Base-by-base conservation (phyloP, 2,797 vertebrate genomes). In the Chanos chanos region DNA sequence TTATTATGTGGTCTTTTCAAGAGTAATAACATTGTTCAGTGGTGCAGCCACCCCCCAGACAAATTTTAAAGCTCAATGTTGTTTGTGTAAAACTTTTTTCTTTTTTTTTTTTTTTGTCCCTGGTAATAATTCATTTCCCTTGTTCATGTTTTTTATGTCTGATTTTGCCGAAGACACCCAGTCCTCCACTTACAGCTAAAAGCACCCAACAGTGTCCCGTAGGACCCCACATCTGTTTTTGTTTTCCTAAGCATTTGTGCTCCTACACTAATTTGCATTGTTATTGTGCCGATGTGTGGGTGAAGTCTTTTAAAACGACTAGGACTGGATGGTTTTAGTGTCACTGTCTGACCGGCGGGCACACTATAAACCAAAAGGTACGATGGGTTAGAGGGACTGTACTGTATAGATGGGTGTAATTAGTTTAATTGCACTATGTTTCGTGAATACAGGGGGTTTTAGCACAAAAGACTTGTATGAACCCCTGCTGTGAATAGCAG, bases 171-270 rank as follows among this genome's bases (percentile, higher is more conserved):
- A 18, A 18, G 16, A 40, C 16, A 37, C 18, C 30, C 21, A 4
- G 2, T 43, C 25, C 52, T 49, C 47, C n/a, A 7, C 64, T 66
- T 44, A 25, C 10, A 19, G 51, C 41, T 49, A 45, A 48, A 59
- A 31, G 41, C 30, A 2, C 51, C 16, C 34, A 37, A 30, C 47
- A n/a, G 43, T 15, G 28, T 47, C 56, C 39, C 39, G 60, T 33
- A 49, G 60, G 56, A 61, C 44, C 5, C 16, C 55, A 31, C 56
- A 66, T 60, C 56, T 66, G 64, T 52, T 60, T 61, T 53, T 48
- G 49, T 44, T 19, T 52, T 21, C 13, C 22, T 9, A 10, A 39
- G 44, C 45, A 6, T 36, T 6, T 13, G 27, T 19, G 44, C 52
- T 41, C 41, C n/a, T n/a, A n/a, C n/a, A n/a, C n/a, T n/a, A n/a